phyloP scores from a whole-genome alignment of 2,113 vertebrate species.

The Parus major region DNA sequence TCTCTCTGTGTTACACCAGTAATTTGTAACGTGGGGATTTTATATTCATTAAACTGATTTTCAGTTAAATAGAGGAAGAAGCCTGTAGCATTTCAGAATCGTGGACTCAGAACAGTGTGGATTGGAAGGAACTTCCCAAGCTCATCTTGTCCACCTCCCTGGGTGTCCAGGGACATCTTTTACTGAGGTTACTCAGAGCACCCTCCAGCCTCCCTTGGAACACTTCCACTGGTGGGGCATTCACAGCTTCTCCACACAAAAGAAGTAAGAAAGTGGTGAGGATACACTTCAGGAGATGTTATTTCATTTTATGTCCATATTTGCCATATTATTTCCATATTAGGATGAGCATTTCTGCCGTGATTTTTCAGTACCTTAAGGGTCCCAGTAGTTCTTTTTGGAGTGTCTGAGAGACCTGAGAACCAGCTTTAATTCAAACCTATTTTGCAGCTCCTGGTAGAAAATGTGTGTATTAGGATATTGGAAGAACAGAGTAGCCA shows the following conservation, averaged over 20 bases:
- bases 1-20: neutral
- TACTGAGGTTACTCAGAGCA: neutral
- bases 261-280: neutral
- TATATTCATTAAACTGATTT: neutral
- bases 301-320: rapidly evolving
- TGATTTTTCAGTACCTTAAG: neutral
- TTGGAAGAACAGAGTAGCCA: neutral
- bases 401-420: neutral
- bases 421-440: neutral
- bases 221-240: neutral
- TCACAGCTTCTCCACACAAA: neutral
- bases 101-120: neutral
- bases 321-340: neutral
- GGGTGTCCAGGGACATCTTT: neutral
- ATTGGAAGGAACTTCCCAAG: neutral
- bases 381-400: neutral
- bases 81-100: neutral
- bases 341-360: neutral
- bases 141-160: neutral
- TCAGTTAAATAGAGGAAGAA: neutral
- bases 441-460: neutral
- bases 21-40: neutral
- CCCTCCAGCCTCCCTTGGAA: neutral
- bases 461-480: neutral
- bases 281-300: neutral